phyloP scores from a whole-genome alignment of 1,140 invertebrate genomes.

The Campodea augens region DNA sequence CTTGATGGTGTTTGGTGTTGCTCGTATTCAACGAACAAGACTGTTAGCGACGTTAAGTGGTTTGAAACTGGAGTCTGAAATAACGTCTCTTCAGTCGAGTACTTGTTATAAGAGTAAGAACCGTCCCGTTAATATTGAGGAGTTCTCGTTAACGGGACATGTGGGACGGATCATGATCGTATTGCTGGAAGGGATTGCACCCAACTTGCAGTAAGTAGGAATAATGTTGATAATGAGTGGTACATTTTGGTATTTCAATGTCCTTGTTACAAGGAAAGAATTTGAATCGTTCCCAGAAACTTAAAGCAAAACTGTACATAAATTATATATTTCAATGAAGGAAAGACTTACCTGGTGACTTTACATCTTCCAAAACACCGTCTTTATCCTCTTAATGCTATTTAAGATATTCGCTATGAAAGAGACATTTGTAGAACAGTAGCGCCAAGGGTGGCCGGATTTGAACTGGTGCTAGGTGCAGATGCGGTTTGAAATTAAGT shows the following conservation, averaged over 20 bases:
- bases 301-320: too few relatives aligned
- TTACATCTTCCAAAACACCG: too few relatives aligned
- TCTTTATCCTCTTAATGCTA: too few relatives aligned
- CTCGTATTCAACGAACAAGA: conserved; percentile 67
- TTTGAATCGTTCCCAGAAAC: too few relatives aligned
- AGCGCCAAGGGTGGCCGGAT: too few relatives aligned
- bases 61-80: conserved; percentile 75
- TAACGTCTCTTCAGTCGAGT: conserved; percentile 60
- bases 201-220: conserved; percentile 57
- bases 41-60: conserved; percentile 79
- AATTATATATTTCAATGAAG: too few relatives aligned
- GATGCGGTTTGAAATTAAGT: too few relatives aligned
- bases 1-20: conserved; percentile 66
- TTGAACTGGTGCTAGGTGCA: too few relatives aligned
- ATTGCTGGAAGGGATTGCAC: conserved; percentile 68
- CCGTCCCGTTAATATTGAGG: conserved; percentile 48
- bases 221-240: background rate
- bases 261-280: too few relatives aligned
- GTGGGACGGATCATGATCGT: conserved; percentile 83
- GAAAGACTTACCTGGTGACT: too few relatives aligned
- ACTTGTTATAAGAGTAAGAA: conserved; percentile 59
- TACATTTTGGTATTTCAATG: background rate
- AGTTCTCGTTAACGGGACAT: conserved; percentile 63
- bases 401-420: too few relatives aligned
- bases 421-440: too few relatives aligned